Conservation (phyloP, 2,797 vertebrate species). For the Melanitta fusca region DNA sequence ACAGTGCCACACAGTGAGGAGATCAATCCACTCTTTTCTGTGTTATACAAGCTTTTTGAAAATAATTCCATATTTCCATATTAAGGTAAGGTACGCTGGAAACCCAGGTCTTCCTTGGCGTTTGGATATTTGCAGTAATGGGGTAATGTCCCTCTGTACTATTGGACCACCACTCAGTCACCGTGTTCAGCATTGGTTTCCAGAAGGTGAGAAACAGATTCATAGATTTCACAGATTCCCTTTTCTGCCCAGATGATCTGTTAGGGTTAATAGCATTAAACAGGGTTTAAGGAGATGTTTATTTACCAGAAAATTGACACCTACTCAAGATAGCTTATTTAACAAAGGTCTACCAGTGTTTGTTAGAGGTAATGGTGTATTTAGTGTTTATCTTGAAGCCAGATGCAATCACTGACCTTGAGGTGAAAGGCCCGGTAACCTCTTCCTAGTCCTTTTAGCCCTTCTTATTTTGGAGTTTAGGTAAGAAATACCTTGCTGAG, state of each 20-base stretch:
- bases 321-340: neutral
- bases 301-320: constrained; percentile 2
- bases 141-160: neutral
- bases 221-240: neutral
- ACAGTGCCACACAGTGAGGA: neutral
- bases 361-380: constrained; percentile 12
- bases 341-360: constrained; percentile 27
- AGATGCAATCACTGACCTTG: constrained; percentile 24
- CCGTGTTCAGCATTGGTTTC: too few relatives aligned
- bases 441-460: neutral
- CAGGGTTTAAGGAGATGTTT: neutral
- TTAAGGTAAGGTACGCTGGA: neutral
- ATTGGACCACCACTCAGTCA: neutral
- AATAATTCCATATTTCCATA: accelerated
- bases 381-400: constrained; percentile 31
- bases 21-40: neutral
- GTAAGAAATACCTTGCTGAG: neutral
- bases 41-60: neutral
- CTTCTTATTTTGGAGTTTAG: neutral
- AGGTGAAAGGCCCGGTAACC: neutral
- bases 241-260: neutral
- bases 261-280: neutral
- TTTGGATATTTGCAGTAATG: neutral
- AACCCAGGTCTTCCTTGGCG: neutral
- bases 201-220: neutral